These are phyloP conservation scores for Lepidostoma basale DNA, from an alignment of 1,140 invertebrate species.

Conservation along the genomic window DNA sequence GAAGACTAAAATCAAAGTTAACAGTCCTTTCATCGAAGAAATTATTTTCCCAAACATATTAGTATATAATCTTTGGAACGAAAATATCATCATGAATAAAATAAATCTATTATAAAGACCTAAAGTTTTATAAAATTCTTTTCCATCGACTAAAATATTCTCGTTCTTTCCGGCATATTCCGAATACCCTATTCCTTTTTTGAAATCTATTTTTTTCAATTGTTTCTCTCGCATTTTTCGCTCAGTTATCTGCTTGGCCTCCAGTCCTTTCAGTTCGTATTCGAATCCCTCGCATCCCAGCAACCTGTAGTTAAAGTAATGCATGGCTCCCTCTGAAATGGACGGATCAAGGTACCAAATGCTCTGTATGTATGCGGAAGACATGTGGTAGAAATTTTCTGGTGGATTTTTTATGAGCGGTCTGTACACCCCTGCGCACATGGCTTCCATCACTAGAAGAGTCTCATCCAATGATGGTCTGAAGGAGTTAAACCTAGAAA, in stretches of 20 bases:
- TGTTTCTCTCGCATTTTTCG: background rate
- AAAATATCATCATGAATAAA: slow-evolving; percentile 24
- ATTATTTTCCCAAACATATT: slow-evolving; percentile 50
- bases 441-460: slow-evolving; percentile 51
- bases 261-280: slow-evolving; percentile 37
- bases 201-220: background rate
- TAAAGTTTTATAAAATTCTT: slow-evolving; percentile 22
- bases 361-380: slow-evolving; percentile 55
- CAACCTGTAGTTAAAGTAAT: slow-evolving; percentile 51
- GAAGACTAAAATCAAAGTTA: slow-evolving; percentile 51
- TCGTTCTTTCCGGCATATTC: slow-evolving; percentile 1
- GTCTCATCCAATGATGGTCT: slow-evolving; percentile 56
- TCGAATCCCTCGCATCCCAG: slow-evolving; percentile 54
- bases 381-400: slow-evolving; percentile 59
- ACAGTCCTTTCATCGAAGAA: slow-evolving; percentile 50
- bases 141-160: background rate
- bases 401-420: slow-evolving; percentile 56
- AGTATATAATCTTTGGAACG: slow-evolving; percentile 42
- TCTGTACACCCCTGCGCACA: slow-evolving; percentile 54
- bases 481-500: slow-evolving; percentile 64
- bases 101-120: slow-evolving; percentile 36
- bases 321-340: slow-evolving; percentile 47
- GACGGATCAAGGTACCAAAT: slow-evolving; percentile 55
- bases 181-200: slow-evolving; percentile 7
- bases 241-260: background rate